Base-by-base conservation (phyloP, 2,888 invertebrate genomes). In the Synergus japonicus region DNA sequence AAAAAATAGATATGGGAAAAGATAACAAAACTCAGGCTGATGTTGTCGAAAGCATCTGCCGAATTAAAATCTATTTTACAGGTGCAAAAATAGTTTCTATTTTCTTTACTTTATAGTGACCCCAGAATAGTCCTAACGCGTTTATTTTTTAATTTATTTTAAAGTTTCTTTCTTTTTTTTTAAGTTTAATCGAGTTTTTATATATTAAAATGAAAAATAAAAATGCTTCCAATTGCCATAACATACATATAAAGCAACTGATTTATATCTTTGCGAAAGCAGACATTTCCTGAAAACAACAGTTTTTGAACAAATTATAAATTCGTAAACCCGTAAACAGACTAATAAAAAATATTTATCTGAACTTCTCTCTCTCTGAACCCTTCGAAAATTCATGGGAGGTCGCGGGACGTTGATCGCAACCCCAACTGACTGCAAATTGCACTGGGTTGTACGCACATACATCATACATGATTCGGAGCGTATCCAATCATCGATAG, bases 401-500 rank as follows among this genome's bases (percentile, higher is more conserved):
- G 37, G 67, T 66, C 43, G 54, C 49, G 49, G 49, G 46, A 63
- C 37, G 49, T 22, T 66, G 29, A 58, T 67, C 54, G 54, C 54
- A 58, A 54, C 78, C 41, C 66, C 54, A 54, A 78, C 49, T 54
- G 29, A 78, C 29, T 78, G 67, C 18, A 78, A 79, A 79, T 76
- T 79, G 54, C 37, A 44, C 41, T 18, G 79, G 49, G 9, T 69
- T 69, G 8, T 58, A 69, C 77, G 43, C 79, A 80, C 73, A 81
- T 80, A 73, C 49, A 73, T 84, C 83, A 85, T 80, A 83, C 82
- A 83, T 82, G 82, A 82, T 82, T 69, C 80, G 66, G 82, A 84
- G 84, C 85, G 84, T 85, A 83, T 86, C 87, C 81, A 86, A 87
- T 86, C 82, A 82, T 81, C 85, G 88, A 87, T 89, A 87, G 88